Percentiles rank a stretch among this genome's conserved stretches.
These are phyloP conservation scores for Smittia aterrima DNA, from an alignment of 2,888 invertebrate species.

Conservation along the genomic window DNA sequence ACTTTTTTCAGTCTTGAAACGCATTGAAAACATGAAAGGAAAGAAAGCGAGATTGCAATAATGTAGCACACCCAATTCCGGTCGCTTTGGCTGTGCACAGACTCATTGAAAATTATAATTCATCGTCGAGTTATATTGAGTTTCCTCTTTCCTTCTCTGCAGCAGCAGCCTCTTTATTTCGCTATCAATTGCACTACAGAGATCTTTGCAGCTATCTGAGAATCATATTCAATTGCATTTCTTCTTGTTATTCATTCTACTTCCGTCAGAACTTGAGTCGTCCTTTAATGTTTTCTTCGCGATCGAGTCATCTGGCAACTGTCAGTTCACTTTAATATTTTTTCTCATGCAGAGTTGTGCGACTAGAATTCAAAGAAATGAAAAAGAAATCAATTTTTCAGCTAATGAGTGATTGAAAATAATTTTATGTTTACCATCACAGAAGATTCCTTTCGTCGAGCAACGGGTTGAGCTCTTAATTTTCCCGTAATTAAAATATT, in stretches of 20 bases:
- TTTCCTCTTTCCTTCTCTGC: constrained; percentile 27
- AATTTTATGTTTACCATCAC: too few relatives aligned
- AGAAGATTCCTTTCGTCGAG: too few relatives aligned
- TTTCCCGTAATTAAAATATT: constrained; percentile 28
- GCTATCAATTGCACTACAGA: neutral
- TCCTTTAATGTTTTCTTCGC: too few relatives aligned
- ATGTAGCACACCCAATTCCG: constrained; percentile 39
- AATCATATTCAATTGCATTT: too few relatives aligned
- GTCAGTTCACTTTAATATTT: too few relatives aligned
- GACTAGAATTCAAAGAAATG: too few relatives aligned
- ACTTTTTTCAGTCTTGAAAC: neutral
- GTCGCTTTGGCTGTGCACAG: constrained; percentile 17
- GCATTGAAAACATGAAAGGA: constrained; percentile 24
- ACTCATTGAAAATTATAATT: constrained; percentile 22
- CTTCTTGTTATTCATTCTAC: too few relatives aligned
- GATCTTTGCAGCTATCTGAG: too few relatives aligned
- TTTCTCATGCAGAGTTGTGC: neutral
- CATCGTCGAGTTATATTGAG: constrained; percentile 21
- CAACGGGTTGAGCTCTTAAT: too few relatives aligned
- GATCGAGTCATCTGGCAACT: too few relatives aligned
- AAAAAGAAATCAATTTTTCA: neutral
- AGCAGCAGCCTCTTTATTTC: neutral
- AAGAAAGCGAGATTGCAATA: constrained; percentile 38
- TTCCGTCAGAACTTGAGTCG: too few relatives aligned
- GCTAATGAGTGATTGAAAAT: neutral